A percentile compares a stretch with the other conserved stretches of the same genome.
Evolutionary conservation across 2,797 vertebrate genomes (phyloP).

Genomic region (Philypnodon macrostomus): DNA sequence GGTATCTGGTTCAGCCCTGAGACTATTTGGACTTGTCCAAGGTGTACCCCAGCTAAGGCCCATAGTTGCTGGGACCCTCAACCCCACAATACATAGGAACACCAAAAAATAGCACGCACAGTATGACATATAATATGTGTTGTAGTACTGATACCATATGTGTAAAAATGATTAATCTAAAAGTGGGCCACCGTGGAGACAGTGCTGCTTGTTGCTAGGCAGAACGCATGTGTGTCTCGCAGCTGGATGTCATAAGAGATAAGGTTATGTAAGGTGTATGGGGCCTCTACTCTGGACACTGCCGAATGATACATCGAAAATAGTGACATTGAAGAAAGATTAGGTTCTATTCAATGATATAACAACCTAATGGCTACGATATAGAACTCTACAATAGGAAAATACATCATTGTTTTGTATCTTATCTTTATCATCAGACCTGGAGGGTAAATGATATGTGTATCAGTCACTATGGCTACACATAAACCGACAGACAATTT

Average conservation of each 20-base stretch:
- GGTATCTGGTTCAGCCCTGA: too few species aligned
- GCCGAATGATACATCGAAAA: neutral
- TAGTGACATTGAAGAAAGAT: neutral
- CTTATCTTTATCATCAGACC: too few species aligned
- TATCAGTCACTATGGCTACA: too few species aligned
- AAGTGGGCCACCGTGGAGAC: slow-evolving; percentile 37
- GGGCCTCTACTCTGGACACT: slow-evolving; percentile 7
- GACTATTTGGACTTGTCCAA: too few species aligned
- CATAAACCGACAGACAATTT: too few species aligned
- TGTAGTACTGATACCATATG: slow-evolving; percentile 13
- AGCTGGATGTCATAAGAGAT: slow-evolving; percentile 29
- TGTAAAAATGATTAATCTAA: slow-evolving; percentile 30
- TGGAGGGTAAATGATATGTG: too few species aligned
- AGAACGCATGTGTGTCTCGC: slow-evolving; percentile 33
- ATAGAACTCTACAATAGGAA: neutral
- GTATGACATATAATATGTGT: too few species aligned
- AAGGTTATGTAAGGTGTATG: slow-evolving; percentile 24
- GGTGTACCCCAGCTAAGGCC: too few species aligned
- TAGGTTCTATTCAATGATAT: neutral
- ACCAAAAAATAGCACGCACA: too few species aligned
- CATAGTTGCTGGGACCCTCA: too few species aligned
- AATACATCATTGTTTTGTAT: too few species aligned
- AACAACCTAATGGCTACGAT: neutral
- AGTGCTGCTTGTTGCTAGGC: slow-evolving; percentile 52
- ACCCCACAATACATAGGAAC: too few species aligned